Evolutionary conservation across 2,888 invertebrate genomes (phyloP).

Genomic region (Phasia obesa): DNA sequence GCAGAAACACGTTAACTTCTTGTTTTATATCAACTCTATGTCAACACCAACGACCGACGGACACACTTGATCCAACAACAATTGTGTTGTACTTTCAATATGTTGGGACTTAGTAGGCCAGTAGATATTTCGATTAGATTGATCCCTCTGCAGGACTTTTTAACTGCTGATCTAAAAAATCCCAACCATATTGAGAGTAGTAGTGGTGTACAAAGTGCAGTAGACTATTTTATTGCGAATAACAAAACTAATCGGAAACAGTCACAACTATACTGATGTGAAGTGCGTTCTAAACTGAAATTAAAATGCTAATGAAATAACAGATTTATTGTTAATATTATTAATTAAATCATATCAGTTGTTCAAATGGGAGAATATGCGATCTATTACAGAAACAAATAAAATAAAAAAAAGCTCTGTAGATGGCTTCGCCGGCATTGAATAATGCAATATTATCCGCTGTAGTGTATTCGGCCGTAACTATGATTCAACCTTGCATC

Average conservation of each 20-base stretch:
- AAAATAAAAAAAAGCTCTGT: slow-evolving; percentile 44
- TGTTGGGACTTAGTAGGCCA: slow-evolving; percentile 83
- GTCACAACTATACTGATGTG: slow-evolving; percentile 50
- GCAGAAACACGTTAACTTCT: slow-evolving; percentile 69
- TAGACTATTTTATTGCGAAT: not conserved
- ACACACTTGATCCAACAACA: not conserved
- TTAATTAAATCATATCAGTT: slow-evolving; percentile 44
- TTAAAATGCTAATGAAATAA: slow-evolving; percentile 41
- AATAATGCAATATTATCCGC: slow-evolving; percentile 63
- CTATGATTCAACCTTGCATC: slow-evolving; percentile 68
- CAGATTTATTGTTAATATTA: slow-evolving; percentile 58
- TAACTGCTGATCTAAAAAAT: slow-evolving; percentile 83
- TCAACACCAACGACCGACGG: not conserved
- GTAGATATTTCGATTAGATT: slow-evolving; percentile 75
- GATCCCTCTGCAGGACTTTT: slow-evolving; percentile 66
- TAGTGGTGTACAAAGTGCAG: not conserved
- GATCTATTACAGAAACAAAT: slow-evolving; percentile 63
- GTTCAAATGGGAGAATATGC: slow-evolving; percentile 44
- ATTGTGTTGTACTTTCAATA: slow-evolving; percentile 76
- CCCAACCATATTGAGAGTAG: slow-evolving; percentile 81
- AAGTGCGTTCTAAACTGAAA: slow-evolving; percentile 62
- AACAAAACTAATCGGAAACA: slow-evolving; percentile 2
- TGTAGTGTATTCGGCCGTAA: slow-evolving; percentile 67
- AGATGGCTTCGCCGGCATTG: slow-evolving; percentile 67
- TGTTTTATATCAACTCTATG: too few relatives aligned